phyloP scores from a whole-genome alignment of 2,888 invertebrate species.

The Eupeodes latifasciatus region DNA sequence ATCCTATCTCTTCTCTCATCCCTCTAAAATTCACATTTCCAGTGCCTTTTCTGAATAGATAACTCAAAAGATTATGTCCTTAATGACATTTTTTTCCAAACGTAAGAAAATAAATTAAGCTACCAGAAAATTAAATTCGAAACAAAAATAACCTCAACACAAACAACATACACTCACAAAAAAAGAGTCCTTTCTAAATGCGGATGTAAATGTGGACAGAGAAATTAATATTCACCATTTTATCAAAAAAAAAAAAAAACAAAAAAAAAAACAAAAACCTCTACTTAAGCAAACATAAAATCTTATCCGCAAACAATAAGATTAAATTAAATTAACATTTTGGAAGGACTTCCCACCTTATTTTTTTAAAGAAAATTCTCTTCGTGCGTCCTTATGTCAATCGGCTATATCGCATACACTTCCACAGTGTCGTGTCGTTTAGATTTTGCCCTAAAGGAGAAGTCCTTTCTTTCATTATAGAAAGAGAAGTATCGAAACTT shows the following conservation, averaged over 20 bases:
- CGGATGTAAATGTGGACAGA: neutral
- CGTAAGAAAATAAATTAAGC: too few species aligned
- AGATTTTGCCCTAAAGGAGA: constrained; percentile 1
- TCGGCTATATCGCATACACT: too few species aligned
- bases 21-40: too few species aligned
- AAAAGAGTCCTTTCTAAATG: neutral
- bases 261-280: neutral
- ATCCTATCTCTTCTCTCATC: too few species aligned
- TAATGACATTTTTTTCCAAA: too few species aligned
- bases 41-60: too few species aligned
- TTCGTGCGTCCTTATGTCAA: neutral
- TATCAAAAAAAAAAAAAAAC: neutral
- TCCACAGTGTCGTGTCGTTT: constrained; percentile 3
- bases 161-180: too few species aligned
- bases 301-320: neutral
- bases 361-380: neutral
- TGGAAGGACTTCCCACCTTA: neutral
- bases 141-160: too few species aligned
- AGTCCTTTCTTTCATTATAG: constrained; percentile 9
- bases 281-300: neutral
- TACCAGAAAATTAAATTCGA: too few species aligned
- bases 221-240: neutral
- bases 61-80: too few species aligned
- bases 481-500: constrained; percentile 24
- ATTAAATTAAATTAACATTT: constrained; percentile 10